A percentile compares a stretch with the other conserved stretches of the same genome.
phyloP scores from a whole-genome alignment of 1,140 invertebrate species.

The Atopsyche davidsoni region DNA sequence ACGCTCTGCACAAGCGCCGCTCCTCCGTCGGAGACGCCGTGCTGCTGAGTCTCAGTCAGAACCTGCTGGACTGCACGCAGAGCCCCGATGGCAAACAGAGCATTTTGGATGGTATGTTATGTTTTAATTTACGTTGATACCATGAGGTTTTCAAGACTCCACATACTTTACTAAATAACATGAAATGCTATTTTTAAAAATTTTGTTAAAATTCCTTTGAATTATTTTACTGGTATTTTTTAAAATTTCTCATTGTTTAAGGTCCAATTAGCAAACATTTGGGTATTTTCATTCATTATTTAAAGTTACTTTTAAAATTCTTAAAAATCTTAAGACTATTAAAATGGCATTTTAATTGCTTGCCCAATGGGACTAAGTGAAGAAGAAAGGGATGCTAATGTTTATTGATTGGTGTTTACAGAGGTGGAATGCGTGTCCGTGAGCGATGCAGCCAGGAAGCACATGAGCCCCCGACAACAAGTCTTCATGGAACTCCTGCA shows the following conservation, averaged over 20 bases:
- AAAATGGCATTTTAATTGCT: neutral
- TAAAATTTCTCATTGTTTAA: too few relatives aligned
- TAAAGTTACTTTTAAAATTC: too few relatives aligned
- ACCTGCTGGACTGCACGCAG: conserved; percentile 78
- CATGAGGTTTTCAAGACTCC: too few relatives aligned
- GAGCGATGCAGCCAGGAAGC: conserved; percentile 57
- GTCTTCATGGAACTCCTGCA: conserved; percentile 91
- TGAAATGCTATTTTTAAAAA: too few relatives aligned
- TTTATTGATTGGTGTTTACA: conserved; percentile 30
- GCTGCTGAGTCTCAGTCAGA: conserved; percentile 75
- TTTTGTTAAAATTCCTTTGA: too few relatives aligned
- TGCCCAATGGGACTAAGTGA: too few relatives aligned
- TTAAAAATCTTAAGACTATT: too few relatives aligned
- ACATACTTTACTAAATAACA: too few relatives aligned
- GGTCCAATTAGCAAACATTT: neutral
- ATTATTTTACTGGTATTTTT: too few relatives aligned
- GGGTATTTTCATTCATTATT: neutral
- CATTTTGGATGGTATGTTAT: conserved; percentile 50
- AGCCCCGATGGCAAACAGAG: conserved; percentile 67
- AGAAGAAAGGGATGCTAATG: too few relatives aligned
- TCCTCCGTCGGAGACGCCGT: conserved; percentile 79
- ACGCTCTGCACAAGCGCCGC: conserved; percentile 62
- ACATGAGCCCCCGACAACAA: conserved; percentile 72
- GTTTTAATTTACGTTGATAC: too few relatives aligned
- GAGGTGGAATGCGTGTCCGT: conserved; percentile 47